Evolutionary conservation across 2,113 vertebrate genomes (phyloP).

Genomic region (Romanogobio albipinnatus): DNA sequence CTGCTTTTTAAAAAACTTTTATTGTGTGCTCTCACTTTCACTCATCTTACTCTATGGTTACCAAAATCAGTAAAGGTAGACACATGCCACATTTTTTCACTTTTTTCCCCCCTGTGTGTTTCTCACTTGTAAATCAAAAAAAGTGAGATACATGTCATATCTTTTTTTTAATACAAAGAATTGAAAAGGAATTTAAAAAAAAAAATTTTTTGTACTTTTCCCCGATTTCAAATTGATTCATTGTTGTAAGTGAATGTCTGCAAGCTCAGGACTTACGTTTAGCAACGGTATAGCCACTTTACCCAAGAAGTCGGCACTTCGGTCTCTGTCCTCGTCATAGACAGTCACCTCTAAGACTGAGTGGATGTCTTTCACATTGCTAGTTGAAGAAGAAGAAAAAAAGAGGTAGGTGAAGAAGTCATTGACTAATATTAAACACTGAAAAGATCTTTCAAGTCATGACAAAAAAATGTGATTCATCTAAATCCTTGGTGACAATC

Average conservation of each 20-base stretch:
- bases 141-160: background rate
- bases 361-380: conserved; percentile 98
- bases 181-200: background rate
- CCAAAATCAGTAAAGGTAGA: conserved; percentile 2
- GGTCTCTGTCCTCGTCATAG: conserved; percentile 96
- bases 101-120: background rate
- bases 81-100: background rate
- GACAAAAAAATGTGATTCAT: conserved; percentile 53
- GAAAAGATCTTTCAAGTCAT: conserved; percentile 51
- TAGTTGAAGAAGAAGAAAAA: conserved; percentile 66
- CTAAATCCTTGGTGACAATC: conserved; percentile 56
- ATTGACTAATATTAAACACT: conserved; percentile 56
- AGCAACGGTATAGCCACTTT: conserved; percentile 97
- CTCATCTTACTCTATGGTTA: conserved; percentile 46
- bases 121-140: background rate
- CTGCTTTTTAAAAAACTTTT: background rate
- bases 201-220: background rate
- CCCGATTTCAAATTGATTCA: background rate
- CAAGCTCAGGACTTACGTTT: conserved; percentile 86
- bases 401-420: conserved; percentile 24
- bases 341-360: conserved; percentile 96
- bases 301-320: conserved; percentile 96
- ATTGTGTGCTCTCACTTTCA: conserved; percentile 35
- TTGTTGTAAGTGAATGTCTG: conserved; percentile 36
- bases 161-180: background rate